Evolutionary conservation across 2,888 invertebrate species (phyloP).

Genomic region (Tenthredo mesomela): DNA sequence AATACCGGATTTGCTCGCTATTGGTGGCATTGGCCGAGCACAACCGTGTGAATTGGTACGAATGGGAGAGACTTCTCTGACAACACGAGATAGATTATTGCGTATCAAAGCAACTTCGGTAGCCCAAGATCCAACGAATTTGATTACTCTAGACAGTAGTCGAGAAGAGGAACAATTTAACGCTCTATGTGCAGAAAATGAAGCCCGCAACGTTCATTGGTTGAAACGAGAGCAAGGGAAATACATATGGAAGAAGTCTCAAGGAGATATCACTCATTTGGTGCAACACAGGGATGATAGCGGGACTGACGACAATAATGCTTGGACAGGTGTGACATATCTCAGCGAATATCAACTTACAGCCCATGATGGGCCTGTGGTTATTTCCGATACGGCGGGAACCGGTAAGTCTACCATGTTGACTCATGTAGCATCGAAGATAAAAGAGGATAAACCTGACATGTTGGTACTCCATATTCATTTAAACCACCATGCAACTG

Average conservation of each 20-base stretch:
- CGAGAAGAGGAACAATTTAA: neutral
- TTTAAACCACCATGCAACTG: neutral
- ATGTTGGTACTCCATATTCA: neutral
- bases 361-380: too few species aligned
- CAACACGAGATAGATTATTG: neutral
- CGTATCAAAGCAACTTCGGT: neutral
- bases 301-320: neutral
- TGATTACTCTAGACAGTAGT: neutral
- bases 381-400: constrained; percentile 12
- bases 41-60: neutral
- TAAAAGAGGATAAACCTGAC: neutral
- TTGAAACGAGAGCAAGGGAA: neutral
- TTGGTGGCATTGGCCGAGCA: neutral
- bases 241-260: neutral
- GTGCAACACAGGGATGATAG: neutral
- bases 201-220: neutral
- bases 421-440: neutral
- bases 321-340: neutral
- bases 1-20: neutral
- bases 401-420: neutral
- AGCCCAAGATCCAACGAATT: neutral
- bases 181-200: too few species aligned
- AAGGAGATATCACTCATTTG: neutral
- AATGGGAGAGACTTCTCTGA: neutral
- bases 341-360: neutral